A percentile compares a stretch with the other conserved stretches of the same genome.
Evolutionary conservation across 2,113 vertebrate genomes (phyloP).

Genomic region (Chrysochloris asiatica): DNA sequence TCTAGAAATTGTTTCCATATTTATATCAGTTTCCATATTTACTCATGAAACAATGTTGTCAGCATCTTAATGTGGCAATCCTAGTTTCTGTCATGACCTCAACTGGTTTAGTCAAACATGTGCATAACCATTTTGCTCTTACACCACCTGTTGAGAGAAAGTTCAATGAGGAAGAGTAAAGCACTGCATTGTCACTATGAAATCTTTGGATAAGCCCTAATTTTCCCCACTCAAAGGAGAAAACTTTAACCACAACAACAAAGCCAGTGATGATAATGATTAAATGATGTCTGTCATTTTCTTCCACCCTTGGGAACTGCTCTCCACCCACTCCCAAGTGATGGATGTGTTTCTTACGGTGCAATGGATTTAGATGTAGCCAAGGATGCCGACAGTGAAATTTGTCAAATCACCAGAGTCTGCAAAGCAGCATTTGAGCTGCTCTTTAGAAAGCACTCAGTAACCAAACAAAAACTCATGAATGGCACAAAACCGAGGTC

Average conservation of each 20-base stretch:
- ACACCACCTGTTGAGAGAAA: accelerated
- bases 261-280: slow-evolving; percentile 50
- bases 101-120: not conserved
- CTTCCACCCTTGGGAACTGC: not conserved
- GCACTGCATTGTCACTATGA: accelerated
- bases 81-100: not conserved
- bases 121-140: not conserved
- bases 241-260: slow-evolving; percentile 3
- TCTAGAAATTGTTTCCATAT: not conserved
- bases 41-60: not conserved
- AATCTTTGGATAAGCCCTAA: not conserved
- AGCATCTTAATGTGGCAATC: not conserved
- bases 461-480: not conserved
- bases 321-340: not conserved
- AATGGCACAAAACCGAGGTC: not conserved
- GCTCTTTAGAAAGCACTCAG: not conserved
- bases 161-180: not conserved
- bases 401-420: slow-evolving; percentile 55
- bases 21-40: not conserved
- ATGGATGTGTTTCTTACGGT: not conserved
- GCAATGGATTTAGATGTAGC: slow-evolving; percentile 27
- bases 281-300: not conserved
- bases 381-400: slow-evolving; percentile 33
- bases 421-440: slow-evolving; percentile 57
- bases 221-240: not conserved